Base-by-base conservation (phyloP, 2,888 invertebrate species). In the Agriopis marginaria region DNA sequence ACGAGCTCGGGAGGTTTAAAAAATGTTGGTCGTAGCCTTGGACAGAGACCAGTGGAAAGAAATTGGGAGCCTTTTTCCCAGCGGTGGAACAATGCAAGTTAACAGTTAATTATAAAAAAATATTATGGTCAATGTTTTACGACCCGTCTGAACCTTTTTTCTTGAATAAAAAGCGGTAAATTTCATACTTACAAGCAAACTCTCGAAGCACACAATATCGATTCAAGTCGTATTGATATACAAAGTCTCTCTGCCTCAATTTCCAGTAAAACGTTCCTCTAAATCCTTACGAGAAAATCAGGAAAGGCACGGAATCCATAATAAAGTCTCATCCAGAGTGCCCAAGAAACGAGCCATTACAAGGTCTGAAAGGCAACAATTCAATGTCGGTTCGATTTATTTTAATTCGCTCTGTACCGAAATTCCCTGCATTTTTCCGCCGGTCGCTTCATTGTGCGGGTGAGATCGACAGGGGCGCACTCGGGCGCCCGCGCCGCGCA, bases 311-410 rank as follows among this genome's bases (percentile, higher is more conserved):
- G 23, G 60, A 67, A 75, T 72, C 66, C 63, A 60, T 70, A 73
- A 68, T 71, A 64, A 72, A 74, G 69, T 71, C 65, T 66, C 66
- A 69, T 59, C 68, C 64, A 67, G 65, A 53, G 63, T 61, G 58
- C 55, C 58, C 62, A 62, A 71, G 70, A 61, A 71, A 70, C 72
- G 74, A 74, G 69, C 79, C 72, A 79, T 78, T 77, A 77, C 75
- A 74, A 75, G 72, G 66, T 69, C 78, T 76, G 77, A 78, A 79
- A 79, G 78, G 81, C 79, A 79, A 82, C 82, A 79, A 81, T 81
- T 84, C 82, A 81, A 81, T 79, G 83, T 79, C 83, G 74, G 79
- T 84, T 84, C 82, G 81, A 86, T 85, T 85, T 85, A 86, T 82
- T 85, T 86, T 86, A 86, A 85, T 86, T 86, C 81, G 74, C 77